Base-by-base conservation (phyloP, 2,888 invertebrate species). In the Dioctria linearis region DNA sequence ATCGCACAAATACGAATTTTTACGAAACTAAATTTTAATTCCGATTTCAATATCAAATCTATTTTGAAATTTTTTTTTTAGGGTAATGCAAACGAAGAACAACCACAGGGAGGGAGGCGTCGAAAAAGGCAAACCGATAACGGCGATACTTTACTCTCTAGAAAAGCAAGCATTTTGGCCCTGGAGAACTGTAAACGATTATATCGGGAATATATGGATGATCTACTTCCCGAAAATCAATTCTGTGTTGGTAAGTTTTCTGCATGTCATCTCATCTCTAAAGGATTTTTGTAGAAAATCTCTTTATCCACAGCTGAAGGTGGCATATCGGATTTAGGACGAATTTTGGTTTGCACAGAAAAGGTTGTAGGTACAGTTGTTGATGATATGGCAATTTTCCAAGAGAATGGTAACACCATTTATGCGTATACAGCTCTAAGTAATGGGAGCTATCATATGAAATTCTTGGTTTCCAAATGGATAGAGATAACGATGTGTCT, bases 231-330 rank as follows among this genome's bases (percentile, higher is more conserved):
- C 11, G 2, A 25, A n/a, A 9, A 59, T 13, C 43, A 73, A 39
- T 73, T 73, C 8, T 73, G 73, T 57, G 73, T 73, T n/a, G 11
- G 73, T 73, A 42, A 73, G 73, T 42, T 39, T 3, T 37, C 5
- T 61, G 6, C 5, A 25, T n/a, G 1, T 37, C 3, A 9, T 61
- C 4, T 25, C 6, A 25, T 11, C 3, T 13, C 4, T 25, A 25
- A 8, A 39, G 40, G 8, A 51, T 37, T 8, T 8, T 5, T 51
- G 8, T 5, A 49, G 8, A 8, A 6, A 69, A 69, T 37, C 13
- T 3, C 9, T 9, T 39, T 51, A 49, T 13, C 3, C 57, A 5
- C 59, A 73, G 73, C 42, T 11, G 73, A 73, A 73, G 73, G 73
- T 42, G 73, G 73, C 40, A 57, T 73, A 1, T 6, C 4, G 5